Evolutionary conservation across 2,797 vertebrate species (phyloP).

Genomic region (Balearica regulorum): DNA sequence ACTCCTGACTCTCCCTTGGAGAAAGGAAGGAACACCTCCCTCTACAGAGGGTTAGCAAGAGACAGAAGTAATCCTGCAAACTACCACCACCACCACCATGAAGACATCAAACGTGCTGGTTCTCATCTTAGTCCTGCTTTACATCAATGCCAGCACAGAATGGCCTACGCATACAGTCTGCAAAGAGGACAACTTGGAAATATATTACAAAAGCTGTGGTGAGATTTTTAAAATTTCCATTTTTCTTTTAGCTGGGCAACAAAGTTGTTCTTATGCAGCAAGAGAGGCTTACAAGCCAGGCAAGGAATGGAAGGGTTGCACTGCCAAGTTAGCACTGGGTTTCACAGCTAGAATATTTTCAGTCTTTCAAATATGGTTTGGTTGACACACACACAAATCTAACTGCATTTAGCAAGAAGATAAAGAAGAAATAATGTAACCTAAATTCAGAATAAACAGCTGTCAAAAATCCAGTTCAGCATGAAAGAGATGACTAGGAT

Average conservation of each 20-base stretch:
- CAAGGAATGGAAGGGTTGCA: background rate
- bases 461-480: background rate
- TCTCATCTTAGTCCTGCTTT: conserved; percentile 53
- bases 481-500: background rate
- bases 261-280: background rate
- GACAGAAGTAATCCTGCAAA: background rate
- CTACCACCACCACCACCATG: conserved; percentile 56
- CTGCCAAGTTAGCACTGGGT: background rate
- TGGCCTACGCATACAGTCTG: conserved; percentile 77
- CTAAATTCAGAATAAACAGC: background rate
- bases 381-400: background rate
- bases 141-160: background rate
- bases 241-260: background rate
- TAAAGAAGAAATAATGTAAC: background rate
- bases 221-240: conserved; percentile 49
- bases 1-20: background rate
- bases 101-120: background rate
- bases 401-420: background rate
- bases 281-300: background rate
- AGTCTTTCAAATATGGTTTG: background rate
- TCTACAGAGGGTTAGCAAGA: background rate
- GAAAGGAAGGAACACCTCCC: conserved; percentile 53
- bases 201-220: conserved; percentile 80
- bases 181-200: conserved; percentile 67
- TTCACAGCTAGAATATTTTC: background rate